Conservation (phyloP, 2,797 vertebrate species). For the Manis pentadactyla region DNA sequence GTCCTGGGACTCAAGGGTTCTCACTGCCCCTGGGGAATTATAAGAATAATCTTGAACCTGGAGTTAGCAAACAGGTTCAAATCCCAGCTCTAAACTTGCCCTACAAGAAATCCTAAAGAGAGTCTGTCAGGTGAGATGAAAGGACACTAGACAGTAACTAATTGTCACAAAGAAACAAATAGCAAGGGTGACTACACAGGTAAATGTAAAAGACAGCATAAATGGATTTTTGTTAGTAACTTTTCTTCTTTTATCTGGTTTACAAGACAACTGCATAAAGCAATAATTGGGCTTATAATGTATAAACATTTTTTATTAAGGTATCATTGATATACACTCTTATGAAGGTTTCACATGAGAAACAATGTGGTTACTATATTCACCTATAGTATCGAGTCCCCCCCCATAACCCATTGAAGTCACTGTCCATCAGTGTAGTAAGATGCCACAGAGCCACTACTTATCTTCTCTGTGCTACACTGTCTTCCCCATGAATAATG, state of each 20-base stretch:
- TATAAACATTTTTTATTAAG: neutral
- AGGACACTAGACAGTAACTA: neutral
- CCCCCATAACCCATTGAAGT: too few relatives aligned
- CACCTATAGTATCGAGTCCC: too few relatives aligned
- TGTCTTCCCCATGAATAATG: too few relatives aligned
- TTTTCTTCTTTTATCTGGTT: neutral
- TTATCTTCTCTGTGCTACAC: too few relatives aligned
- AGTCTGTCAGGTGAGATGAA: neutral
- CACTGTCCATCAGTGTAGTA: too few relatives aligned
- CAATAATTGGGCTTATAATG: neutral
- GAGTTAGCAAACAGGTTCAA: neutral
- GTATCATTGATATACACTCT: too few relatives aligned
- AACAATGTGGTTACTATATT: too few relatives aligned
- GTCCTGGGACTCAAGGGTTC: neutral
- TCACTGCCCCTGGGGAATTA: neutral
- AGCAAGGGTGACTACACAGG: neutral
- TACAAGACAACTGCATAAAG: neutral
- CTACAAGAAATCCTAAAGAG: neutral
- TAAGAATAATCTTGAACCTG: neutral
- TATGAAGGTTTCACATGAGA: too few relatives aligned
- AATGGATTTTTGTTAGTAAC: neutral
- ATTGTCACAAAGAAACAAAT: neutral
- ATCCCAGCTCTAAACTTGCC: neutral
- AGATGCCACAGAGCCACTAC: too few relatives aligned
- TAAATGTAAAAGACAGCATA: neutral